Base-by-base conservation (phyloP, 2,888 invertebrate species). In the Chloroclystis v-ata region DNA sequence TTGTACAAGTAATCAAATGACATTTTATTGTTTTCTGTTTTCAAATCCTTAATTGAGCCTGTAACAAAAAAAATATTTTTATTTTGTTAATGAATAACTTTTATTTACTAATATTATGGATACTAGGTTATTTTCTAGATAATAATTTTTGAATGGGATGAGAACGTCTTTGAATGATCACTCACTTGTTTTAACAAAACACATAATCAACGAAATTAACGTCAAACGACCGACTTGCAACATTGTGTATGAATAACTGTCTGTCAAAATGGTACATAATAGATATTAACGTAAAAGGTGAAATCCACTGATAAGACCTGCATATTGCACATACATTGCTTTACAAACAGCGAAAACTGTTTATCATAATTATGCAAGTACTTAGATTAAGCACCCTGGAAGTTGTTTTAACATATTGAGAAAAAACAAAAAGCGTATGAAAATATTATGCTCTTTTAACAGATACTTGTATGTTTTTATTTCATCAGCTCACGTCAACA, bases 401-500 rank as follows among this genome's bases (percentile, higher is more conserved):
- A 20, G 20, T 20, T 20, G 5, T 26, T 26, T 8, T 26, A 26
- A 26, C 26, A 26, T 26, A 26, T 6, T 8, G 8, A 26, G 9
- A 2, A 26, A 6, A 26, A 26, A 26, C 4, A 26, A 8, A 2
- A 6, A 9, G 26, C 9, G 7, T 26, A 8, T 26, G 5, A 26
- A 1, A 6, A 26, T 8, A 26, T 26, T 26, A 8, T 26, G 9
- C 9, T 26, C 5, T 26, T 26, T 9, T 2, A 6, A 6, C 26
- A 8, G 8, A 8, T 8, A 8, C 26, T 6, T 24, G 12, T 28
- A 49, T 61, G 56, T 63, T 66, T 60, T 50, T 55, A 40, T 62
- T 62, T 61, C 61, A 67, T 66, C 60, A 61, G 59, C 63, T 61
- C 63, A 63, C 54, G 52, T 60, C 63, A 61, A 65, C 20, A 65